phyloP scores from a whole-genome alignment of 2,888 invertebrate genomes.

The Frankliniella intonsa region DNA sequence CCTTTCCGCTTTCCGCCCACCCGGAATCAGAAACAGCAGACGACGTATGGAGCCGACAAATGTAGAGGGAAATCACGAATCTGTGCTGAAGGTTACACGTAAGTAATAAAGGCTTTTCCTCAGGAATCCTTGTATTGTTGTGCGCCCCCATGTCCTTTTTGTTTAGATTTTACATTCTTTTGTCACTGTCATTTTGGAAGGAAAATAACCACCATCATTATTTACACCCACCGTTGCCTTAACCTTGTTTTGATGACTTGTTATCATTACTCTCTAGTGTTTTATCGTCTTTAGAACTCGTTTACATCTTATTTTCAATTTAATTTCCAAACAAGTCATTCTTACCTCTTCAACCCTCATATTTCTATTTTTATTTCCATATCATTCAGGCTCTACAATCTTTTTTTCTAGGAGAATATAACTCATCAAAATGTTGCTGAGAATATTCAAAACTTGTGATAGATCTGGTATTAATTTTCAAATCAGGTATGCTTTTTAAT shows the following conservation, averaged over 20 bases:
- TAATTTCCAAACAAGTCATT: too few species aligned
- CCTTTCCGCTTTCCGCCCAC: background rate
- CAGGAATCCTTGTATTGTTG: too few species aligned
- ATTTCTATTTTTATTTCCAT: too few species aligned
- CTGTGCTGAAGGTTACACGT: background rate
- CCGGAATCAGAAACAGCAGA: background rate
- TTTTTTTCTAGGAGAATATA: too few species aligned
- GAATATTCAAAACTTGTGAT: background rate
- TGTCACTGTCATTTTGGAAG: background rate
- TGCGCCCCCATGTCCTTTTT: background rate
- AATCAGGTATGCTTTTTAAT: background rate
- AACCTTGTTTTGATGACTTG: too few species aligned
- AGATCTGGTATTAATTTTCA: background rate
- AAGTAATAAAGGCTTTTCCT: background rate
- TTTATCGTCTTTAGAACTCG: too few species aligned
- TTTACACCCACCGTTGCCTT: too few species aligned
- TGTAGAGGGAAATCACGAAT: background rate
- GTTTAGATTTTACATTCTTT: background rate
- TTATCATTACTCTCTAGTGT: too few species aligned
- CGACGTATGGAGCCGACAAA: background rate
- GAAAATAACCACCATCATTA: too few species aligned
- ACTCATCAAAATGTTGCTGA: background rate
- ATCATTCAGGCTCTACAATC: too few species aligned
- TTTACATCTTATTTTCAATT: too few species aligned
- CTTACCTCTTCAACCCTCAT: too few species aligned